These are phyloP conservation scores for Drosophila nigrodunni DNA, from an alignment of 1,140 invertebrate species.

Conservation along the genomic window DNA sequence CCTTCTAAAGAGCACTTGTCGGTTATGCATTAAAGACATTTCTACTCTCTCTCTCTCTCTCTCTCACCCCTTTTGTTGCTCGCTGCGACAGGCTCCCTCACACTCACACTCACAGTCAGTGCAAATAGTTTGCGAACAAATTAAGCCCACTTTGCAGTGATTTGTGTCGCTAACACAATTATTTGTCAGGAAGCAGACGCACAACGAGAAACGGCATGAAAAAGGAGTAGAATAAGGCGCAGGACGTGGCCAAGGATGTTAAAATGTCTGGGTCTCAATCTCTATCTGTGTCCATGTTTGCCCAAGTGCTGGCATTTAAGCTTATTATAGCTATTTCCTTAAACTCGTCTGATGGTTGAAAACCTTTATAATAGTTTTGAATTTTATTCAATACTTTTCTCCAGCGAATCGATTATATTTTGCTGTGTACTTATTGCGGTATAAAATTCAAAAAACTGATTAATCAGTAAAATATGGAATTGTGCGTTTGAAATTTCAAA, in stretches of 20 bases:
- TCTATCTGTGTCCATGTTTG: constrained; percentile 9
- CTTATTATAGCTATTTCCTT: no score
- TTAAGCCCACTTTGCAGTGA: constrained; percentile 77
- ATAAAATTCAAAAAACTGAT: no score
- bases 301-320: no score
- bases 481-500: no score
- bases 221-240: background rate
- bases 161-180: constrained; percentile 78
- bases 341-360: no score
- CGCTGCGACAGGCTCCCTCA: background rate
- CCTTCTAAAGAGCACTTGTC: background rate
- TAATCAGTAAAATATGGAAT: no score
- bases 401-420: no score
- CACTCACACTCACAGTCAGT: constrained; percentile 15
- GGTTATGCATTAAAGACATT: background rate
- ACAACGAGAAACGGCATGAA: constrained; percentile 11
- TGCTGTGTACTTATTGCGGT: no score
- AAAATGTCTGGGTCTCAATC: background rate
- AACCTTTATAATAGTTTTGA: no score
- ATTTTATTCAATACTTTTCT: no score
- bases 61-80: no score
- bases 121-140: constrained; percentile 75
- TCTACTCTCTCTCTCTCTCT: no score
- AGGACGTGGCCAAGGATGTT: constrained; percentile 11
- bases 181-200: constrained; percentile 54